Evolutionary conservation across 2,113 vertebrate species (phyloP).

Genomic region (Embiotoca jacksoni): DNA sequence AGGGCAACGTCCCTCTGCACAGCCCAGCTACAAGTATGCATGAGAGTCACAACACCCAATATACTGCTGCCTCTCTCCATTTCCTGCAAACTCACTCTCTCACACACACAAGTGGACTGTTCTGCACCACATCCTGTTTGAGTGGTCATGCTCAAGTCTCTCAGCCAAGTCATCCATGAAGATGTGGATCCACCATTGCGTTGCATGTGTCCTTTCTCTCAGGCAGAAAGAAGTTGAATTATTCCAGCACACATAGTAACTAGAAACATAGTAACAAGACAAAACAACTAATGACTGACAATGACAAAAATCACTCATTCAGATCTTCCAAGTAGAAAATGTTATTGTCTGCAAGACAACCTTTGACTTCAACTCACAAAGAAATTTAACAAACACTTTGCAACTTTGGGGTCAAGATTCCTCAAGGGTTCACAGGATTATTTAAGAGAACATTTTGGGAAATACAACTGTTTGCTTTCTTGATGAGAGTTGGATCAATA

Average conservation of each 20-base stretch:
- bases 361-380: too few species aligned
- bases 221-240: not conserved
- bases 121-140: conserved; percentile 59
- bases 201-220: not conserved
- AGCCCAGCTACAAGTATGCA: conserved; percentile 49
- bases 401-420: too few species aligned
- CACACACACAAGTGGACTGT: conserved; percentile 12
- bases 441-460: too few species aligned
- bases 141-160: conserved; percentile 43
- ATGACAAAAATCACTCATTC: not conserved
- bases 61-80: conserved; percentile 3
- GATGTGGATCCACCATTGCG: not conserved
- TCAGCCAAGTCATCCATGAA: conserved; percentile 13
- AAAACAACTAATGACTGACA: not conserved
- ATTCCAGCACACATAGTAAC: not conserved
- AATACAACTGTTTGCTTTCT: too few species aligned
- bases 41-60: conserved; percentile 35
- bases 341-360: too few species aligned
- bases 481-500: too few species aligned
- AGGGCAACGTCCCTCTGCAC: conserved; percentile 41
- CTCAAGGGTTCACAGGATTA: too few species aligned
- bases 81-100: not conserved
- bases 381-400: too few species aligned
- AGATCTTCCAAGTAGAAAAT: too few species aligned
- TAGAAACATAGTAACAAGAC: not conserved